Evolutionary conservation across 1,140 invertebrate genomes (phyloP).

Genomic region (Microplitis demolitor): DNA sequence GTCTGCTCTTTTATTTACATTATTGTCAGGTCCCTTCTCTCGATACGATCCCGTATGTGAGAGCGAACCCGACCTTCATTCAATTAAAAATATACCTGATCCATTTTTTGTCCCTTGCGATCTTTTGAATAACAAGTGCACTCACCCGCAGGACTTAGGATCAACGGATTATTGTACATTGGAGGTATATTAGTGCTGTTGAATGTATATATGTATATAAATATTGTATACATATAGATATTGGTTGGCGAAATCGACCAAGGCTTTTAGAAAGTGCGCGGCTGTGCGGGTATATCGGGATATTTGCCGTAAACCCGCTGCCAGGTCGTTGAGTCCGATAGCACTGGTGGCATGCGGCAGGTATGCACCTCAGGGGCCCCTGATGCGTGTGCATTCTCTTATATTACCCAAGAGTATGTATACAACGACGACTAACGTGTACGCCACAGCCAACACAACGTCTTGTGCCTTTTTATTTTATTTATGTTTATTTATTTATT

Average conservation of each 20-base stretch:
- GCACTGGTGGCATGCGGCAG: slow-evolving; percentile 15
- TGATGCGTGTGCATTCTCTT: slow-evolving; percentile 17
- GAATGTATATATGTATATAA: too few relatives aligned
- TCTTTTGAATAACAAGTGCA: slow-evolving; percentile 1
- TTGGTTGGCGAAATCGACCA: slow-evolving; percentile 12
- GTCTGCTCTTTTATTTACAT: too few relatives aligned
- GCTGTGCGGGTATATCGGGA: slow-evolving; percentile 7
- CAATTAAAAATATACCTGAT: neutral
- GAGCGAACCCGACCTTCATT: too few relatives aligned
- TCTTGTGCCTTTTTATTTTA: neutral
- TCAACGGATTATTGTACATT: neutral
- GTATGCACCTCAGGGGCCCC: slow-evolving; percentile 10
- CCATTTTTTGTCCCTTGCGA: neutral
- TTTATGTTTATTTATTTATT: neutral
- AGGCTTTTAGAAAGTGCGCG: slow-evolving; percentile 16
- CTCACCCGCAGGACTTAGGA: slow-evolving; percentile 4
- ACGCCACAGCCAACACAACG: neutral
- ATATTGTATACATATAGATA: neutral
- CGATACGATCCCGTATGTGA: too few relatives aligned
- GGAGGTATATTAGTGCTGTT: neutral
- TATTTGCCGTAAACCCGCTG: neutral
- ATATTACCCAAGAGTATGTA: slow-evolving; percentile 14
- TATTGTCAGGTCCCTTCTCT: too few relatives aligned
- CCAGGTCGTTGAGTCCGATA: slow-evolving; percentile 19
- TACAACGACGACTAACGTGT: neutral